Conservation (phyloP, 2,113 vertebrate species). For the Austrofundulus limnaeus region DNA sequence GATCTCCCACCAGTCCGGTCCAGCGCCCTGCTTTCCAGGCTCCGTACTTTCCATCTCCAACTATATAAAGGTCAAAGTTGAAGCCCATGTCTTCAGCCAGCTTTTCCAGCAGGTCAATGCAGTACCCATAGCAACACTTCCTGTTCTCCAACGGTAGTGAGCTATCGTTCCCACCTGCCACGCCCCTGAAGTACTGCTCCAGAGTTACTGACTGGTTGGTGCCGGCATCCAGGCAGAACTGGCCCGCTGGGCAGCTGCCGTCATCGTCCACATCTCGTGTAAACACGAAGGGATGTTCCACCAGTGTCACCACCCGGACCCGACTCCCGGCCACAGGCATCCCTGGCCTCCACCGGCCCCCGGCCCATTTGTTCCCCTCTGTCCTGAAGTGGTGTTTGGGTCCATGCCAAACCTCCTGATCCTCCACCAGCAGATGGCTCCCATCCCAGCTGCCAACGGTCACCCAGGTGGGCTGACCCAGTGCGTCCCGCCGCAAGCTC, state of each 20-base stretch:
- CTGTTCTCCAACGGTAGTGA: slow-evolving; percentile 72
- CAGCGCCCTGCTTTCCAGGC: slow-evolving; percentile 87
- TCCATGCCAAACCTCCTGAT: slow-evolving; percentile 70
- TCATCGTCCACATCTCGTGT: slow-evolving; percentile 87
- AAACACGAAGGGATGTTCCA: slow-evolving; percentile 92
- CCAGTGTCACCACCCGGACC: slow-evolving; percentile 88
- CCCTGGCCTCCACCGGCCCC: slow-evolving; percentile 58
- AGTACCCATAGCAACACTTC: slow-evolving; percentile 92
- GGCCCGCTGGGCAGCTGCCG: slow-evolving; percentile 85
- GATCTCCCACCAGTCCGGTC: slow-evolving; percentile 90
- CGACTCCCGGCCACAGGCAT: slow-evolving; percentile 48
- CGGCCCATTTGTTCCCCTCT: slow-evolving; percentile 39
- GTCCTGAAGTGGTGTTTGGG: slow-evolving; percentile 36
- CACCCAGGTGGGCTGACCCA: slow-evolving; percentile 88
- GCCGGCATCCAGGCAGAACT: slow-evolving; percentile 86
- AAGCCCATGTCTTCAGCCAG: slow-evolving; percentile 87
- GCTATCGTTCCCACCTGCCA: slow-evolving; percentile 70
- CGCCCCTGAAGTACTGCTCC: slow-evolving; percentile 79
- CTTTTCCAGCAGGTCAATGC: slow-evolving; percentile 89
- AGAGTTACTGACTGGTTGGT: slow-evolving; percentile 81
- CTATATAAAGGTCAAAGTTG: slow-evolving; percentile 88
- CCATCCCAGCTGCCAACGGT: slow-evolving; percentile 85
- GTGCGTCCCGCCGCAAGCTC: slow-evolving; percentile 81
- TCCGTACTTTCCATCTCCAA: slow-evolving; percentile 89
- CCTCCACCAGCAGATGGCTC: slow-evolving; percentile 80